Evolutionary conservation across 2,797 vertebrate genomes (phyloP).

Genomic region (Chaetodon trifasciatus): DNA sequence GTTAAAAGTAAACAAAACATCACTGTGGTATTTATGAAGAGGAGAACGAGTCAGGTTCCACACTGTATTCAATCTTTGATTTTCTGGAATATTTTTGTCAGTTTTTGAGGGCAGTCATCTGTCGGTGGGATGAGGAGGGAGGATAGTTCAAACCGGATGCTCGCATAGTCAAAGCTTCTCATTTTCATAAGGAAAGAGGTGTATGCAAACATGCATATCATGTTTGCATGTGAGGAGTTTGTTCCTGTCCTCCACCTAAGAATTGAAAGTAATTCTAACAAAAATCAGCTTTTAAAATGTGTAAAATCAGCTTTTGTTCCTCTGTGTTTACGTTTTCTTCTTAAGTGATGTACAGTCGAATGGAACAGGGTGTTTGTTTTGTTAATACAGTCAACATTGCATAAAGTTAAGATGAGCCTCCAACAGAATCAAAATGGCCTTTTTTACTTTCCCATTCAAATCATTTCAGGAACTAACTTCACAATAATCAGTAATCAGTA

Average conservation of each 20-base stretch:
- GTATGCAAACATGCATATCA: slow-evolving; percentile 58
- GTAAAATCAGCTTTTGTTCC: neutral
- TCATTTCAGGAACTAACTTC: neutral
- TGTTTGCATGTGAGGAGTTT: slow-evolving; percentile 51
- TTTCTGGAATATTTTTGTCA: neutral
- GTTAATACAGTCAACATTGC: neutral
- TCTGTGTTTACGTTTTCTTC: neutral
- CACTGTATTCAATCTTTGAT: neutral
- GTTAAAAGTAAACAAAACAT: slow-evolving; percentile 14
- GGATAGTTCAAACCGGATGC: slow-evolving; percentile 36
- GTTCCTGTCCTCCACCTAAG: neutral
- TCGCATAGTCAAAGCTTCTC: slow-evolving; percentile 41
- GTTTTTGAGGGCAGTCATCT: neutral
- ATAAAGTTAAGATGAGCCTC: neutral
- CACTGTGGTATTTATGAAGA: neutral
- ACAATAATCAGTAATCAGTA: neutral
- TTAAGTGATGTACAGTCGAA: neutral
- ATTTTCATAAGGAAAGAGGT: slow-evolving; percentile 50
- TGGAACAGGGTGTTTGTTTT: neutral
- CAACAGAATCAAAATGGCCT: neutral
- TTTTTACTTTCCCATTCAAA: neutral
- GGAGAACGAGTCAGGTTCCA: neutral
- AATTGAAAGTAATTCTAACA: neutral
- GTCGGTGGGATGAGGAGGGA: neutral
- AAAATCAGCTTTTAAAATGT: neutral